Base-by-base conservation (phyloP, 2,113 vertebrate species). In the Pardalotus punctatus region DNA sequence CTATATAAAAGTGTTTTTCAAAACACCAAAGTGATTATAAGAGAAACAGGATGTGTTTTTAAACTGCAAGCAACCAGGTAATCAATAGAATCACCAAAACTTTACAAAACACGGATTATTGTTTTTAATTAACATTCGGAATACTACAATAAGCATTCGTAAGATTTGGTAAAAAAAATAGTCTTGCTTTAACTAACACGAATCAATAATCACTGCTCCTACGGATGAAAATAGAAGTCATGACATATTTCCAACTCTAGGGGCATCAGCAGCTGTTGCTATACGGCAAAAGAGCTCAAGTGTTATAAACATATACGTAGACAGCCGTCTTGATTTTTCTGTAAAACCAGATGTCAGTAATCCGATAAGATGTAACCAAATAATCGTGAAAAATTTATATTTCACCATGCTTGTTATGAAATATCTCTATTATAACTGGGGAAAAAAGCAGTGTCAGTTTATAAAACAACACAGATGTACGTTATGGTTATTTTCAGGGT, bases 251-350 rank as follows among this genome's bases (percentile, higher is more conserved):
- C 66, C 67, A 93, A 86, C 96, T 96, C 90, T 95, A 97, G 93
- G 95, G 95, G 94, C 93, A 90, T 33, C 88, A 95, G 94, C 83
- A 97, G 91, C 85, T 96, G 94, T 95, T 96, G 86, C 91, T 88
- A 91, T 24, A 79, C 54, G 16, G 92, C 74, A 62, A 60, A 82
- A 70, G 65, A 78, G 65, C 91, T 61, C 45, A 93, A 88, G 64
- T 90, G 66, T 38, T 74, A 96, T 50, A 78, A 96, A 94, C 89
- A 95, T 25, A 62, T 35, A 90, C 76, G 80, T 5, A 91, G 50
- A 48, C 82, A 48, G 81, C 8, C n/a, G 77, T 86, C 90, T 81
- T 88, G 56, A 77, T 95, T 96, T 94, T 92, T 57, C 58, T 31
- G 51, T 73, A 65, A 86, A 56, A 70, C 23, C 94, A 72, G 62